phyloP scores from a whole-genome alignment of 2,113 vertebrate species.

The Xenopus borealis region DNA sequence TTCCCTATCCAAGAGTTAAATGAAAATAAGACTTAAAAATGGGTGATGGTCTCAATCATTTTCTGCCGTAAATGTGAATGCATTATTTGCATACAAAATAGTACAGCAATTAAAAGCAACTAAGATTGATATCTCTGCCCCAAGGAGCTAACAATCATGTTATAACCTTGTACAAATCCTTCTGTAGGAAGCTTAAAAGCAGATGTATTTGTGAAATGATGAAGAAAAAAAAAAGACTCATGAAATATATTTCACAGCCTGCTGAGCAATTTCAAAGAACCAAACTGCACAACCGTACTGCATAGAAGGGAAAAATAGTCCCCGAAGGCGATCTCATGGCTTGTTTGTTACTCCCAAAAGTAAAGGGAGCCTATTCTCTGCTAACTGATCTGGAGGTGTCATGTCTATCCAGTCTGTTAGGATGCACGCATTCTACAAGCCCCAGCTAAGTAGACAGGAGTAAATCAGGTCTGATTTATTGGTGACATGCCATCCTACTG shows the following conservation, averaged over 20 bases:
- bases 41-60: too few species aligned
- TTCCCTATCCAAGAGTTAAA: too few species aligned
- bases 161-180: too few species aligned
- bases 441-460: constrained; percentile 41
- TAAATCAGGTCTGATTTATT: constrained; percentile 45
- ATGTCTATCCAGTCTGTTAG: constrained; percentile 43
- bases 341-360: constrained; percentile 45
- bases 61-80: too few species aligned
- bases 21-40: too few species aligned
- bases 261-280: constrained; percentile 43
- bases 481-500: constrained; percentile 31
- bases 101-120: too few species aligned
- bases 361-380: constrained; percentile 25
- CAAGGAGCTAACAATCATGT: too few species aligned
- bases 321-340: constrained; percentile 42
- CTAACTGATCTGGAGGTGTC: constrained; percentile 47
- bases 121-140: too few species aligned
- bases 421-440: constrained; percentile 43
- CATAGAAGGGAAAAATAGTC: constrained; percentile 40
- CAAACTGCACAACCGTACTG: constrained; percentile 34
- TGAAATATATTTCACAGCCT: constrained; percentile 26
- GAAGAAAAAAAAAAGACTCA: constrained; percentile 12
- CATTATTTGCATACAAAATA: too few species aligned
- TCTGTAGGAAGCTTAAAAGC: background rate
- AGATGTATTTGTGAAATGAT: background rate